Evolutionary conservation across 2,113 vertebrate genomes (phyloP).

Genomic region (Muntiacus muntjak): DNA sequence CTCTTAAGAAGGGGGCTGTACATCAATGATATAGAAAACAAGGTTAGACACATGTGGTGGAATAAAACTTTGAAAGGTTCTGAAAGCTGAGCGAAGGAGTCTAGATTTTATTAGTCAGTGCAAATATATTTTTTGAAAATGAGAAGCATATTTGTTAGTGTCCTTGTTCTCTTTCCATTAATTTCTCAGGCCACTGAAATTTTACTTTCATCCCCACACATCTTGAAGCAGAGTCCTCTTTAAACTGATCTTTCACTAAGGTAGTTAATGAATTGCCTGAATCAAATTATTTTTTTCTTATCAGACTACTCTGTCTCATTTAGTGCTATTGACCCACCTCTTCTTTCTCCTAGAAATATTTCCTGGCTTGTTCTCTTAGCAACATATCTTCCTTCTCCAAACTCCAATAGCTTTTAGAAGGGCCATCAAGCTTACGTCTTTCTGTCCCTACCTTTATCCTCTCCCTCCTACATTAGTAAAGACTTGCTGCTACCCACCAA

Average conservation of each 20-base stretch:
- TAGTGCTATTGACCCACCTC: neutral
- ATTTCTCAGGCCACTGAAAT: neutral
- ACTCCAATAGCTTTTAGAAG: neutral
- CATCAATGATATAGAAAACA: neutral
- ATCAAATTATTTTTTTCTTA: constrained; percentile 10
- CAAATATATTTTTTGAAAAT: neutral
- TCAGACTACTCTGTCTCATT: neutral
- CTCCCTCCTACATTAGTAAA: neutral
- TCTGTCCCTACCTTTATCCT: neutral
- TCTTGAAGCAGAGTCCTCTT: neutral
- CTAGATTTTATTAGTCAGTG: neutral
- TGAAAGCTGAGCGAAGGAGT: neutral
- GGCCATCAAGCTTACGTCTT: neutral
- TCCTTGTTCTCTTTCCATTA: neutral
- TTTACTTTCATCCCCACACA: neutral
- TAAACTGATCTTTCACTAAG: neutral
- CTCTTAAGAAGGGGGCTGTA: neutral
- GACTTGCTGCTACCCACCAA: neutral
- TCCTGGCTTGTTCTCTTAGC: neutral
- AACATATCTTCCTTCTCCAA: neutral
- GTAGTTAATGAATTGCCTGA: neutral
- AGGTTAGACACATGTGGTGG: neutral
- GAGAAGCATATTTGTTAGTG: neutral
- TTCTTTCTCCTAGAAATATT: neutral
- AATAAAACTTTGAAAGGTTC: neutral